phyloP scores from a whole-genome alignment of 2,113 vertebrate genomes.

The Gallinago paraguaiae region DNA sequence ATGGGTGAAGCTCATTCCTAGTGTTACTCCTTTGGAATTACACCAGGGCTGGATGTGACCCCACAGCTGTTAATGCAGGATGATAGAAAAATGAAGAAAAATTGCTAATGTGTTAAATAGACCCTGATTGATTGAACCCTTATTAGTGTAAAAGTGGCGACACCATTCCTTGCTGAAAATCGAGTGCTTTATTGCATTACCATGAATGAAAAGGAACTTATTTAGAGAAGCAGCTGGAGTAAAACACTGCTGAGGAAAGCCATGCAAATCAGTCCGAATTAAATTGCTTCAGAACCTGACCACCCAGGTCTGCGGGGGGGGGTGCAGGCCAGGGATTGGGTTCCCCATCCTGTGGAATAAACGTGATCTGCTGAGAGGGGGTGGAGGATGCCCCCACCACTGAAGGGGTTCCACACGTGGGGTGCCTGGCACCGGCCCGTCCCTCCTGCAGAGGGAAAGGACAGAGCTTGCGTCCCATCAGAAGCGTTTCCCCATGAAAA shows the following conservation, averaged over 20 bases:
- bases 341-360: background rate
- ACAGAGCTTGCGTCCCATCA: background rate
- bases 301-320: background rate
- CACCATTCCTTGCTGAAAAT: background rate
- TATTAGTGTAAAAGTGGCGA: slow-evolving; percentile 27
- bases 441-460: background rate
- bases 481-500: background rate
- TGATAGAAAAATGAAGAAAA: slow-evolving; percentile 40
- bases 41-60: slow-evolving; percentile 31
- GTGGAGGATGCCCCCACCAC: background rate
- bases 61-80: background rate
- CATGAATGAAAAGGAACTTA: slow-evolving; percentile 24
- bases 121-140: slow-evolving; percentile 32
- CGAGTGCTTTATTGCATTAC: background rate
- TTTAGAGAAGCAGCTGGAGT: background rate
- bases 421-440: fast-evolving
- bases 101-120: slow-evolving; percentile 46
- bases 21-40: slow-evolving; percentile 37
- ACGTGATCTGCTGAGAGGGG: background rate
- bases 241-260: background rate
- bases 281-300: background rate
- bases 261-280: background rate
- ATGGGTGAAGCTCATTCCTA: background rate
- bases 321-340: background rate
- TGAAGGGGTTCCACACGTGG: fast-evolving